phyloP scores from a whole-genome alignment of 2,113 vertebrate species.

The Siniperca knerii region DNA sequence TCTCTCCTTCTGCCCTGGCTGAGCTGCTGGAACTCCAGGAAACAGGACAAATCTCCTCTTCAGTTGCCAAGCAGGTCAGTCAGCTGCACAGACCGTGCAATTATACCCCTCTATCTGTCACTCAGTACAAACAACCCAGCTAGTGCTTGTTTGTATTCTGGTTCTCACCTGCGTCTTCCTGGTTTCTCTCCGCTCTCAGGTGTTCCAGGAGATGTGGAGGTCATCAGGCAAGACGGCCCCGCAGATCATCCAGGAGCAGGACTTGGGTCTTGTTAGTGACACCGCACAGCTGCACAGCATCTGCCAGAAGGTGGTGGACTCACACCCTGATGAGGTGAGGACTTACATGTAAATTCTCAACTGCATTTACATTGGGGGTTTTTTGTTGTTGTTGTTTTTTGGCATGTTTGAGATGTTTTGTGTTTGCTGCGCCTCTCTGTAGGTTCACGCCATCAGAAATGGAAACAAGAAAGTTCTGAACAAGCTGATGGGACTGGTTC shows the following conservation, averaged over 20 bases:
- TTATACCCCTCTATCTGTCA: constrained; percentile 25
- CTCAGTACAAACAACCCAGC: not conserved
- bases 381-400: not conserved
- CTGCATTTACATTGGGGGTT: not conserved
- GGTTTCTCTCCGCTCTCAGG: constrained; percentile 60
- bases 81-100: constrained; percentile 31
- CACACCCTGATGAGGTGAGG: constrained; percentile 88
- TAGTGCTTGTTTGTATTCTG: constrained; percentile 3
- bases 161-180: constrained; percentile 4
- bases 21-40: constrained; percentile 92
- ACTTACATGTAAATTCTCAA: not conserved
- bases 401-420: not conserved
- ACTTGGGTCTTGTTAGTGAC: constrained; percentile 88
- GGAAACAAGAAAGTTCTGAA: constrained; percentile 94
- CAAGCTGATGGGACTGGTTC: constrained; percentile 92
- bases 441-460: constrained; percentile 89
- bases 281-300: constrained; percentile 85
- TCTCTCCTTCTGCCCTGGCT: constrained; percentile 86
- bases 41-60: constrained; percentile 87
- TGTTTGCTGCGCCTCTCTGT: constrained; percentile 1
- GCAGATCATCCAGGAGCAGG: constrained; percentile 89
- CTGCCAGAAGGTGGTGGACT: constrained; percentile 89
- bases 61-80: constrained; percentile 91
- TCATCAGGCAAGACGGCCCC: constrained; percentile 83
- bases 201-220: constrained; percentile 90